phyloP scores from a whole-genome alignment of 2,888 invertebrate species.

The Clostera curtula region DNA sequence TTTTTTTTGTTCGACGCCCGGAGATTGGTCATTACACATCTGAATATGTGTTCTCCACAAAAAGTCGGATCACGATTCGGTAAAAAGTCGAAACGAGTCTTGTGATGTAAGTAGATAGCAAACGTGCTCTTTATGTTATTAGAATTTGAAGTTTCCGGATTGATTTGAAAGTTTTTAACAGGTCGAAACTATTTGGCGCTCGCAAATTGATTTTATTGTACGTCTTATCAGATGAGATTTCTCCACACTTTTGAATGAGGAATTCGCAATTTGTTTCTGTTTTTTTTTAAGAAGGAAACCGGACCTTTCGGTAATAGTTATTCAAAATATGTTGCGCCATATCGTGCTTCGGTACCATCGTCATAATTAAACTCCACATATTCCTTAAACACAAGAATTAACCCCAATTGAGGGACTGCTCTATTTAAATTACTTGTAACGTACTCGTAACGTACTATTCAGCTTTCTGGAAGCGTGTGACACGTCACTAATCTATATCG shows the following conservation, averaged over 20 bases:
- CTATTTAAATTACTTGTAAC: constrained; percentile 71
- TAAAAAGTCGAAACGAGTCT: constrained; percentile 58
- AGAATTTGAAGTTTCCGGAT: constrained; percentile 66
- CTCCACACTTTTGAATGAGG: constrained; percentile 10
- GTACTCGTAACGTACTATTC: constrained; percentile 61
- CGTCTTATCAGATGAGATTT: constrained; percentile 19
- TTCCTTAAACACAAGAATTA: constrained; percentile 74
- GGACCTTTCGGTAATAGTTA: constrained; percentile 9
- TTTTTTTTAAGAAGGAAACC: too few relatives aligned
- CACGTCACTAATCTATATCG: constrained; percentile 62
- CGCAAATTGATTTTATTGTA: constrained; percentile 33
- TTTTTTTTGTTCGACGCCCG: constrained; percentile 60
- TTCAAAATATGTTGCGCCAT: constrained; percentile 30
- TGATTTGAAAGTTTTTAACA: constrained; percentile 52
- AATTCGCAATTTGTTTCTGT: not conserved
- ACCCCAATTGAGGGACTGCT: constrained; percentile 73
- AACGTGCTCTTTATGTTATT: constrained; percentile 67
- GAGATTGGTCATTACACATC: constrained; percentile 73
- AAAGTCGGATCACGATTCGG: constrained; percentile 65
- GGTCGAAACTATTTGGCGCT: constrained; percentile 25
- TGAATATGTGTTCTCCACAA: constrained; percentile 68
- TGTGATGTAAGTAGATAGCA: constrained; percentile 63
- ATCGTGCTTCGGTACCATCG: constrained; percentile 33
- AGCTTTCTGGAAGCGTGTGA: constrained; percentile 71
- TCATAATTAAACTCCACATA: constrained; percentile 67